These are phyloP conservation scores for Quadroppia sp. DNA, from an alignment of 2,888 invertebrate species.

Conservation along the genomic window DNA sequence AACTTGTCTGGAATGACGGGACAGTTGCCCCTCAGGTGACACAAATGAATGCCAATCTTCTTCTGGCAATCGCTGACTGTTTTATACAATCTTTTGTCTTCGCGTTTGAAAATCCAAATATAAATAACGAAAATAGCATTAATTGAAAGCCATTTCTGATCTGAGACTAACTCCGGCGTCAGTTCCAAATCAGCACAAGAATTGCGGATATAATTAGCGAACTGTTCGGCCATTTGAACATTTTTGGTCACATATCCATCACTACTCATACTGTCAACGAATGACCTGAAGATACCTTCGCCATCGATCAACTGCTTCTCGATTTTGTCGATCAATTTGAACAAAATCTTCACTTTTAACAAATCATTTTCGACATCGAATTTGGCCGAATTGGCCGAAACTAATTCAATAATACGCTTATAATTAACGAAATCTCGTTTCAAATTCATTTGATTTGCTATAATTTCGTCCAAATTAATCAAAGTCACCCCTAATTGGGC, in stretches of 20 bases:
- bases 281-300: slow-evolving; percentile 31
- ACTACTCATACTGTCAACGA: slow-evolving; percentile 17
- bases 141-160: slow-evolving; percentile 40
- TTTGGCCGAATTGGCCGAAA: slow-evolving; percentile 19
- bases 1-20: slow-evolving; percentile 46
- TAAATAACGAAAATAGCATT: slow-evolving; percentile 53
- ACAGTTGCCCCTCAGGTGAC: slow-evolving; percentile 44
- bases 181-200: slow-evolving; percentile 22
- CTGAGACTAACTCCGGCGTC: slow-evolving; percentile 10
- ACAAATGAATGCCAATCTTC: slow-evolving; percentile 58
- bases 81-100: slow-evolving; percentile 71
- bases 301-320: slow-evolving; percentile 42
- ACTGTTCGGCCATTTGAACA: slow-evolving; percentile 31
- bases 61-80: slow-evolving; percentile 69
- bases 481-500: slow-evolving; percentile 57
- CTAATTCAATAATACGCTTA: slow-evolving; percentile 40
- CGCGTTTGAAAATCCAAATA: slow-evolving; percentile 63
- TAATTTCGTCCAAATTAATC: slow-evolving; percentile 64
- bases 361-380: slow-evolving; percentile 34
- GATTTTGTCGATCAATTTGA: slow-evolving; percentile 34
- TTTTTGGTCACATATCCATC: slow-evolving; percentile 14
- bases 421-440: slow-evolving; percentile 60
- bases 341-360: slow-evolving; percentile 35
- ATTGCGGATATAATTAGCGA: slow-evolving; percentile 26
- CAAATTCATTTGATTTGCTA: slow-evolving; percentile 59